These are phyloP conservation scores for Triops longicaudatus DNA, from an alignment of 1,140 invertebrate genomes.

Conservation along the genomic window DNA sequence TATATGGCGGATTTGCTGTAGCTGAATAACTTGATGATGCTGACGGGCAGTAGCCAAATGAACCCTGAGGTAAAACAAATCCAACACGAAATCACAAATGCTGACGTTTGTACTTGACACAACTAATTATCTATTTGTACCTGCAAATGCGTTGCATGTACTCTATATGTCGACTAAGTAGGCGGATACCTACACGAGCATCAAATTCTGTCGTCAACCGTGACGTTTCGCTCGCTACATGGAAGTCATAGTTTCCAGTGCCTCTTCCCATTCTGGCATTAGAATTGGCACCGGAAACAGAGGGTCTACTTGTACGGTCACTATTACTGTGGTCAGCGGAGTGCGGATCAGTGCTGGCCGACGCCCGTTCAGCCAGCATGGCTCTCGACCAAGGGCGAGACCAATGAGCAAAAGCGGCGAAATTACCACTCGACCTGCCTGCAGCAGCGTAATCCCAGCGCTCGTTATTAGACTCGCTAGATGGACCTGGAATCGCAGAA, in stretches of 20 bases:
- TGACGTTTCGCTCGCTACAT: background rate
- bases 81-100: background rate
- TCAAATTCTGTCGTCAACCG: conserved; percentile 29
- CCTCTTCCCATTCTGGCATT: background rate
- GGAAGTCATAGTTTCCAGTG: conserved; percentile 10
- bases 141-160: conserved; percentile 42
- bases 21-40: conserved; percentile 36
- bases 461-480: background rate
- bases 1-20: conserved; percentile 52
- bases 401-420: background rate
- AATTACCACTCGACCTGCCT: background rate
- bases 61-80: background rate
- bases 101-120: conserved; percentile 20
- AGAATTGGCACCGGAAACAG: background rate
- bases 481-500: background rate
- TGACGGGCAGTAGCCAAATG: conserved; percentile 19
- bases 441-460: background rate
- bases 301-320: background rate
- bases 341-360: background rate
- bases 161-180: conserved; percentile 41
- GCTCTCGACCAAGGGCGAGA: background rate
- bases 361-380: background rate
- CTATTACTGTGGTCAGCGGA: background rate
- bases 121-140: conserved; percentile 34
- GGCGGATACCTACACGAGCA: conserved; percentile 36